Conservation (phyloP, 2,113 vertebrate species). For the Engraulis encrasicolus region DNA sequence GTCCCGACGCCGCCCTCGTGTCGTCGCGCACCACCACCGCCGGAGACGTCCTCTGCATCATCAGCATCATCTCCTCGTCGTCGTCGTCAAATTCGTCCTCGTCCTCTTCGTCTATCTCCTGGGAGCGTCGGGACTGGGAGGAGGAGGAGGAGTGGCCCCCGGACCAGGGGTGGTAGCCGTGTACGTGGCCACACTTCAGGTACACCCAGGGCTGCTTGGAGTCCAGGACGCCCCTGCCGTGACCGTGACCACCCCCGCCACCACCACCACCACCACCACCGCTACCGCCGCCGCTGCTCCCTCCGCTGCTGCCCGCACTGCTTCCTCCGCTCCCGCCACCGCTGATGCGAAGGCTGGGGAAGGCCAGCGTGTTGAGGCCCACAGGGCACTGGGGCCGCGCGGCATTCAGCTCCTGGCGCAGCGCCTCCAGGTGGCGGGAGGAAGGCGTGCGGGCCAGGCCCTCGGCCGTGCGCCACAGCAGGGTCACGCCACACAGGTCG, state of each 20-base stretch:
- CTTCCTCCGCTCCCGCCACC: too few species aligned
- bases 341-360: conserved; percentile 85
- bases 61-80: neutral
- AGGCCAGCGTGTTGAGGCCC: conserved; percentile 91
- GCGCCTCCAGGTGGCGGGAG: conserved; percentile 88
- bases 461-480: conserved; percentile 92
- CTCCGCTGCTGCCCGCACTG: too few species aligned
- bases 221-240: conserved; percentile 84
- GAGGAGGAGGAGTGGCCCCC: too few species aligned
- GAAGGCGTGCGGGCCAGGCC: conserved; percentile 88
- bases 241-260: too few species aligned
- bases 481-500: conserved; percentile 90
- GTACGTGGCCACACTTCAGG: conserved; percentile 92
- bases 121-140: neutral
- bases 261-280: too few species aligned
- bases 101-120: conserved; percentile 27
- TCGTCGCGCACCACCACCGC: conserved; percentile 63
- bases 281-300: too few species aligned
- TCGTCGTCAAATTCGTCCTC: neutral
- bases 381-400: conserved; percentile 94
- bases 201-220: conserved; percentile 94
- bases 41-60: too few species aligned
- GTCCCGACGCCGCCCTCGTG: too few species aligned
- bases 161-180: conserved; percentile 92
- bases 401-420: conserved; percentile 92